Evolutionary conservation across 2,797 vertebrate species (phyloP).

Genomic region (Bucorvus abyssinicus): DNA sequence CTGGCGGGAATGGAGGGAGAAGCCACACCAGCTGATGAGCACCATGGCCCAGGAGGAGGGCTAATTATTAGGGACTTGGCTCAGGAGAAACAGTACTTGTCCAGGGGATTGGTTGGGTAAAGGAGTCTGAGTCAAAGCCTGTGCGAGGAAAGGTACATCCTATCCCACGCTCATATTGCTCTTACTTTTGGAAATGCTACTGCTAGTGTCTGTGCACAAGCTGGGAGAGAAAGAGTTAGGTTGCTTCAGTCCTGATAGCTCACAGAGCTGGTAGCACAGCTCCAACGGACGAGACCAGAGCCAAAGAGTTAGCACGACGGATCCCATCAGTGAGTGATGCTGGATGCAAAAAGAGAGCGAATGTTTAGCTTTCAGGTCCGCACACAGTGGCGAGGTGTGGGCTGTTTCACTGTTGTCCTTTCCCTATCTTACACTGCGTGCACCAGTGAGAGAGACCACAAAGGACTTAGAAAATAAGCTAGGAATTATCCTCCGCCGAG

Average conservation of each 20-base stretch:
- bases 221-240: neutral
- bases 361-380: neutral
- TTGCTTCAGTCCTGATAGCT: neutral
- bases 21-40: neutral
- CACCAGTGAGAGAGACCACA: neutral
- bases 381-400: neutral
- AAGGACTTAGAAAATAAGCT: neutral
- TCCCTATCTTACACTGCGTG: neutral
- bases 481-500: neutral
- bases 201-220: rapidly evolving
- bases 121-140: neutral
- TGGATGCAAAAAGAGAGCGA: neutral
- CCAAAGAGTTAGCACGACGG: neutral
- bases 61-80: neutral
- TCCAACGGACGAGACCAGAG: neutral
- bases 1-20: neutral
- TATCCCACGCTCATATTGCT: neutral
- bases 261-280: neutral
- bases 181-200: neutral
- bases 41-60: neutral
- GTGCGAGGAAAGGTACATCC: neutral
- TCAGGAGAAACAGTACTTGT: neutral
- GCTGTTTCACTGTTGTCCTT: neutral
- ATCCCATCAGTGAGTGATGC: neutral
- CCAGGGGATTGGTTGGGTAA: neutral